Conservation (phyloP, 2,113 vertebrate species). For the Calypte anna region DNA sequence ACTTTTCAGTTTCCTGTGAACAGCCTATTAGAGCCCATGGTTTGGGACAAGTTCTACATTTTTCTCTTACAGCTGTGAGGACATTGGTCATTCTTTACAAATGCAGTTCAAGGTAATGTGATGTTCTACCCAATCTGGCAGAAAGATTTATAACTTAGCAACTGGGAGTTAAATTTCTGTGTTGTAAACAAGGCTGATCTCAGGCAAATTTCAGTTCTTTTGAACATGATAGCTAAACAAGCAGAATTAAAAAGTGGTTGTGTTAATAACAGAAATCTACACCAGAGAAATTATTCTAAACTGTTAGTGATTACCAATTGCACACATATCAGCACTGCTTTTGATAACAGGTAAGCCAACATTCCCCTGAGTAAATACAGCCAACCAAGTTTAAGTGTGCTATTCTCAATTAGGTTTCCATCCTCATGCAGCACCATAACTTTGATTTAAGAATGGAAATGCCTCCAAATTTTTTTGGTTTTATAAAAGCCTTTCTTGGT, state of each 20-base stretch:
- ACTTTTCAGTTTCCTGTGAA: slow-evolving; percentile 33
- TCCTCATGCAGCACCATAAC: neutral
- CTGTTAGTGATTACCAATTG: neutral
- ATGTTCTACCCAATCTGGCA: slow-evolving; percentile 48
- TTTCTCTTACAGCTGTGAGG: slow-evolving; percentile 49
- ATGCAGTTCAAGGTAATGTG: slow-evolving; percentile 67
- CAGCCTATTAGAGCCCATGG: slow-evolving; percentile 29
- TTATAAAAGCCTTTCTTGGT: neutral
- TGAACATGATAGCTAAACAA: neutral
- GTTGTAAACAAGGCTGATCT: slow-evolving; percentile 56
- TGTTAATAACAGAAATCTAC: neutral
- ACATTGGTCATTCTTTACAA: slow-evolving; percentile 69
- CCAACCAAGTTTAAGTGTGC: neutral
- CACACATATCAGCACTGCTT: neutral
- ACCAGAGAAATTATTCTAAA: neutral
- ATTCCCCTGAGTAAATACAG: neutral
- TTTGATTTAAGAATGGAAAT: neutral
- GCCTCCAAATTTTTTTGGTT: neutral
- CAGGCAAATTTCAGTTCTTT: slow-evolving; percentile 41
- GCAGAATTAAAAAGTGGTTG: neutral
- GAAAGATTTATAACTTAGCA: slow-evolving; percentile 66
- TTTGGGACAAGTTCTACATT: slow-evolving; percentile 51
- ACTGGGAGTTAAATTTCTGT: slow-evolving; percentile 55
- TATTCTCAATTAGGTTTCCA: neutral
- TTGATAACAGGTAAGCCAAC: neutral